Evolutionary conservation across 2,888 invertebrate species (phyloP), one percentile per base, ranked within the genome.

Genomic region (Amblyjoppa proteus): DNA sequence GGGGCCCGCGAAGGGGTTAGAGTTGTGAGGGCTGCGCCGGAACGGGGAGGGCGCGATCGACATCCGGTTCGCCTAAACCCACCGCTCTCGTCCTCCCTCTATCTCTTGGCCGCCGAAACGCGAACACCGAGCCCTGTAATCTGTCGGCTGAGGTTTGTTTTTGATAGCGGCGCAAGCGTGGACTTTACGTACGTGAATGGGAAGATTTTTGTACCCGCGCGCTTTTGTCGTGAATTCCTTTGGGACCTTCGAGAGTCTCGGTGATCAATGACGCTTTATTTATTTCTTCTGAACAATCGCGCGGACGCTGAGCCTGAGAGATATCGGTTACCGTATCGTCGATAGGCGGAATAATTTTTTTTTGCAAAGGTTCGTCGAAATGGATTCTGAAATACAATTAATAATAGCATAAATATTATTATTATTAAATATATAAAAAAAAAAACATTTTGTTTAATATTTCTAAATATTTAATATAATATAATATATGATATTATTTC

Each of bases 41-140:
- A 86, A 68, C 89, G 84, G 86, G 84, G 81, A 88, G 88, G 89
- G 87, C 89, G 89, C 90, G 91, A 91, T 91, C 89, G 90, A 91
- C 91, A 91, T 91, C 91, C 89, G 88, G 89, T 88, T 89, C 86
- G 87, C 86, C 89, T 88, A 89, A 90, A 71, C 41, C 41, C 9
- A 73, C n/a, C 28, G 49, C 11, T 5, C 16, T 5, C 16, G 11
- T 31, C 20, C 61, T 16, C 11, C 31, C 34, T 7, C 31, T 45
- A 20, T 89, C 88, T 88, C 85, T 5, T 2, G 9, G 9, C 41
- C 41, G 11, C 1, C 41, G 41, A 88, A 88, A 87, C 84, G 83
- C 88, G 88, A 88, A 88, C 20, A 2, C 13, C 68, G 89, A 87
- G 89, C 89, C 90, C 89, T 90, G 90, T 91, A 91, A 91, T 91